These are phyloP conservation scores for Elaphurus davidianus DNA, from an alignment of 2,113 vertebrate genomes.

Conservation along the genomic window DNA sequence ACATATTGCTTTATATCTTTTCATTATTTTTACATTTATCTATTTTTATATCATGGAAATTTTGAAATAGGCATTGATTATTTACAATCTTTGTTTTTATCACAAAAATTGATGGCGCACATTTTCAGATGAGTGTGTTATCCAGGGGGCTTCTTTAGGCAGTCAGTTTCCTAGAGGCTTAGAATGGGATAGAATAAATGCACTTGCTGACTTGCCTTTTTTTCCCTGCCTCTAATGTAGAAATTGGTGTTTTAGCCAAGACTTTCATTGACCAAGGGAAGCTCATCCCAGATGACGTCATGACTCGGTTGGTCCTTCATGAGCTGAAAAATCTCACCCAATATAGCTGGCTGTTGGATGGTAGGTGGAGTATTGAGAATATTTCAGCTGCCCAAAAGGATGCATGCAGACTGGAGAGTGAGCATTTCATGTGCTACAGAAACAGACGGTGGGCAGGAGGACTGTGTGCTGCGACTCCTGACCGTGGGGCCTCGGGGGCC, in stretches of 20 bases:
- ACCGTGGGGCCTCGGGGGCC: not conserved
- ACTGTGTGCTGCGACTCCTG: not conserved
- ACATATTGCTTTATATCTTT: not conserved
- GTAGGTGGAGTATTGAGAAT: conserved; percentile 77
- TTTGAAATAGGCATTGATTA: not conserved
- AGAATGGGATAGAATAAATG: not conserved
- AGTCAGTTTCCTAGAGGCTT: not conserved
- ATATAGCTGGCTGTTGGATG: conserved; percentile 92
- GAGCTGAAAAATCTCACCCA: conserved; percentile 85
- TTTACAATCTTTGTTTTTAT: not conserved
- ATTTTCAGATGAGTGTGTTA: not conserved
- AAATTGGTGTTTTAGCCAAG: conserved; percentile 94
- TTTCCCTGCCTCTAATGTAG: conserved; percentile 76
- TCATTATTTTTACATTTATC: not conserved
- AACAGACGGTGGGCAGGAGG: not conserved
- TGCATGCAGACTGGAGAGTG: not conserved
- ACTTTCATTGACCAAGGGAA: conserved; percentile 94
- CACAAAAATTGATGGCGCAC: not conserved
- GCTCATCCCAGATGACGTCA: conserved; percentile 95
- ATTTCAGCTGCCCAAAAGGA: not conserved
- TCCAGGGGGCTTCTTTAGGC: not conserved
- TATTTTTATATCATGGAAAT: not conserved
- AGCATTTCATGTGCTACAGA: not conserved
- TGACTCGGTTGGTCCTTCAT: conserved; percentile 90
- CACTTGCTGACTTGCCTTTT: conserved; percentile 29